These are phyloP conservation scores for Myotis davidii DNA, from an alignment of 2,113 vertebrate species.

Conservation along the genomic window DNA sequence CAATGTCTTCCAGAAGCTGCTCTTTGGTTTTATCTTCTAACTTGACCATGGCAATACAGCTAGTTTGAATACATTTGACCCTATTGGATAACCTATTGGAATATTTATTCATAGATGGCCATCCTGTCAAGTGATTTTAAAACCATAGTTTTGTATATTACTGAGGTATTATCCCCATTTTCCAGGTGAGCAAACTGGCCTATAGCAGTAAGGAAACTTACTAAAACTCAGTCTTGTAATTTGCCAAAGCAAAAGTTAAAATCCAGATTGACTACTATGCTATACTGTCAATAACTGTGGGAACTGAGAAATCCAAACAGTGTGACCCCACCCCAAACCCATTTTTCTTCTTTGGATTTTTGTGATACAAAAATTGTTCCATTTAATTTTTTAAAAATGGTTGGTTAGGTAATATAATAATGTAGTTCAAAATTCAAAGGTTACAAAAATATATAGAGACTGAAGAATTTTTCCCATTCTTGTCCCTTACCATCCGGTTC, in stretches of 20 bases:
- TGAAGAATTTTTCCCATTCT: not conserved
- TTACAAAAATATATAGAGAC: not conserved
- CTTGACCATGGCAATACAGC: not conserved
- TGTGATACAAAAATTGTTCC: not conserved
- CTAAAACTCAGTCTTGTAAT: not conserved
- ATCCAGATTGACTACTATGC: not conserved
- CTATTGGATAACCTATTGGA: not conserved
- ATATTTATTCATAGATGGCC: conserved; percentile 19
- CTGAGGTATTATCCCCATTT: not conserved
- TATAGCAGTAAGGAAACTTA: conserved; percentile 20
- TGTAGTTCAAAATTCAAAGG: conserved; percentile 19
- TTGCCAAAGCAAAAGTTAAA: conserved; percentile 37
- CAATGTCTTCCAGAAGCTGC: not conserved
- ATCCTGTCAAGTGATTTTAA: not conserved
- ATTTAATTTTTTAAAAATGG: conserved; percentile 18
- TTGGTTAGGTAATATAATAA: not conserved
- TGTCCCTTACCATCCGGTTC: not conserved
- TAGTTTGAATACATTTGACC: conserved; percentile 38
- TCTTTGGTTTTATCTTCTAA: conserved; percentile 46
- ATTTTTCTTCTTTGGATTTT: conserved; percentile 17
- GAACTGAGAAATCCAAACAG: conserved; percentile 9
- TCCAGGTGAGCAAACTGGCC: not conserved
- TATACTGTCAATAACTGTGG: not conserved
- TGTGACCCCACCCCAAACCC: not conserved
- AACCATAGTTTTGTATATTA: not conserved